Evolutionary conservation across 2,797 vertebrate species (phyloP).

Genomic region (Hoplostethus atlanticus): DNA sequence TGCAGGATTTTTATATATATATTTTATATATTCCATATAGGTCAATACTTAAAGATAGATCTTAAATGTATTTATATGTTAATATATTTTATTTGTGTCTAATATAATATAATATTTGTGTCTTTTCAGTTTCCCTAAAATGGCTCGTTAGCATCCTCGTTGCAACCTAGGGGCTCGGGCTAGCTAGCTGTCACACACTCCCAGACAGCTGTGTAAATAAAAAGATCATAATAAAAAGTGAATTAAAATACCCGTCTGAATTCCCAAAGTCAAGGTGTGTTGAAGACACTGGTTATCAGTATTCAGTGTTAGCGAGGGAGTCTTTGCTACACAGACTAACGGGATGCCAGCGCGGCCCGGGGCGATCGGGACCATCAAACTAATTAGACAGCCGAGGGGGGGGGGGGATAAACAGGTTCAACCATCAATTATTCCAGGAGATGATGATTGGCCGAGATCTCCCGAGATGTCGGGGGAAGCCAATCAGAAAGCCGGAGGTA

Average conservation of each 20-base stretch:
- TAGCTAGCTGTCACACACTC: constrained; percentile 9
- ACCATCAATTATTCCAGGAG: constrained; percentile 19
- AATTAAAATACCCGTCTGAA: constrained; percentile 35
- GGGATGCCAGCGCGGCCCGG: constrained; percentile 33
- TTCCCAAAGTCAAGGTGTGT: constrained; percentile 36
- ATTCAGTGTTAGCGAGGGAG: constrained; percentile 38
- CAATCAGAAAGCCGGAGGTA: constrained; percentile 11
- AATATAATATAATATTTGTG: no score
- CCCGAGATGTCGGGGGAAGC: not conserved
- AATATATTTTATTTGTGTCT: no score
- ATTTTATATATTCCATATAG: no score
- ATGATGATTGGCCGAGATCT: constrained; percentile 16
- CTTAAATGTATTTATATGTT: no score
- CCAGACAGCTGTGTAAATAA: constrained; percentile 25
- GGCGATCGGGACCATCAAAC: constrained; percentile 52
- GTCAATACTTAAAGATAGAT: no score
- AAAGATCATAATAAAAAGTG: constrained; percentile 6
- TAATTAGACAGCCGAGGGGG: constrained; percentile 34
- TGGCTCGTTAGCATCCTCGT: constrained; percentile 14
- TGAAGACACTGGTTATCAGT: constrained; percentile 39
- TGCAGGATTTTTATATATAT: no score
- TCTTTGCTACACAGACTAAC: constrained; percentile 37
- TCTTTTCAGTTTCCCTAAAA: not conserved
- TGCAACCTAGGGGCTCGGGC: constrained; percentile 5
- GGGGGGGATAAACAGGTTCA: constrained; percentile 26